A percentile compares a stretch with the other conserved stretches of the same genome.
Conservation (phyloP, 2,888 invertebrate species). For the Brachyopa scutellaris region DNA sequence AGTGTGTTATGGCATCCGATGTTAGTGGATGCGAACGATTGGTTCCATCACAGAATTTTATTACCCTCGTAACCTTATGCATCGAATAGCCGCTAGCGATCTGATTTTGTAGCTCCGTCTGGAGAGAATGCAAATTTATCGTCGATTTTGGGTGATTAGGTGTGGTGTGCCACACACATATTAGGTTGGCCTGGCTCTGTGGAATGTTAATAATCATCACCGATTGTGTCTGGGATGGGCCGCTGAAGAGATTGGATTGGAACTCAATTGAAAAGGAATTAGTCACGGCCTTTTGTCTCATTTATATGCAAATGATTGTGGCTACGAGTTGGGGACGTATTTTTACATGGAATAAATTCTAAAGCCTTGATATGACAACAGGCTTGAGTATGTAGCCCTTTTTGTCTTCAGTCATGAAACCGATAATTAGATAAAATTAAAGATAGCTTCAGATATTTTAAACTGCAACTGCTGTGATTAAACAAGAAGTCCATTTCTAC, state of each 20-base stretch:
- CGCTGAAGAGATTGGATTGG: neutral
- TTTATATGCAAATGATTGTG: no score
- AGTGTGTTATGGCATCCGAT: constrained; percentile 50
- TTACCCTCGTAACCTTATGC: constrained; percentile 71
- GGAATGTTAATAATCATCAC: constrained; percentile 65
- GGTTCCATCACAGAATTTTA: constrained; percentile 67
- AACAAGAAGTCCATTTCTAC: no score
- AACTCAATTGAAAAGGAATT: constrained; percentile 2
- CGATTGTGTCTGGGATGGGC: constrained; percentile 43
- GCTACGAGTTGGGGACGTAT: no score
- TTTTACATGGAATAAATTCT: no score
- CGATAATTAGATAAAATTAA: no score
- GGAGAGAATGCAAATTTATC: constrained; percentile 43
- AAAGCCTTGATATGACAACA: no score
- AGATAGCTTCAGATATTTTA: no score
- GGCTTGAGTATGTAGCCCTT: no score
- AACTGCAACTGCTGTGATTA: no score
- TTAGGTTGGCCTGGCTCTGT: constrained; percentile 42
- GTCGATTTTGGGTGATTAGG: constrained; percentile 53
- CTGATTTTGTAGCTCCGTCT: constrained; percentile 55
- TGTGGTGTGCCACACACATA: constrained; percentile 57
- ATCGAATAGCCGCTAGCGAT: constrained; percentile 70
- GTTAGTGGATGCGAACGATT: constrained; percentile 40
- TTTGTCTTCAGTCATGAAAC: no score
- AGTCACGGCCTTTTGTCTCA: no score